These are phyloP conservation scores for Clitarchus hookeri DNA, from an alignment of 2,888 invertebrate genomes.

Conservation along the genomic window DNA sequence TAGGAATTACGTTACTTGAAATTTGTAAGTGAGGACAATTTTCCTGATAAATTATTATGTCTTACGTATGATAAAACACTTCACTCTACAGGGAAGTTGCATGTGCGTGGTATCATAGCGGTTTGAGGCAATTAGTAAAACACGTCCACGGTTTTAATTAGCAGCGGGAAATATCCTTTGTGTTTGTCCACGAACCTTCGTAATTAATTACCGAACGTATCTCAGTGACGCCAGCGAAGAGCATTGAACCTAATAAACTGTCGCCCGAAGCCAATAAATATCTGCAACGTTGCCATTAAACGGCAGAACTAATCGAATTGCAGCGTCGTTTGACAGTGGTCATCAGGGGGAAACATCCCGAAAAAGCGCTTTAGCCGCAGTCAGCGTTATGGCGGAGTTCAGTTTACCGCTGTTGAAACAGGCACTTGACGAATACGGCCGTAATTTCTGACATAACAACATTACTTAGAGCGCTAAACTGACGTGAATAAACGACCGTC, in stretches of 20 bases:
- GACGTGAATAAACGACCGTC: not conserved
- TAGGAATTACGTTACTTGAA: too few species aligned
- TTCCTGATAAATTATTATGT: too few species aligned
- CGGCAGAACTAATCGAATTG: not conserved
- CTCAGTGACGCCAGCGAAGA: not conserved
- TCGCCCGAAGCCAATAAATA: slow-evolving; percentile 8
- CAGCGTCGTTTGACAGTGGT: not conserved
- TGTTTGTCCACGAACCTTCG: not conserved
- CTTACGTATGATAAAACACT: too few species aligned
- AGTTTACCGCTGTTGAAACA: not conserved
- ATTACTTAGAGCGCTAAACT: not conserved
- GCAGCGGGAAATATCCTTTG: not conserved
- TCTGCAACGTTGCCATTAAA: not conserved
- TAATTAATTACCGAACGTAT: not conserved
- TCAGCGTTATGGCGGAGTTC: not conserved
- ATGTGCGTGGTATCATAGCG: not conserved
- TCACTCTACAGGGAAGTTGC: not conserved
- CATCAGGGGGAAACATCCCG: not conserved
- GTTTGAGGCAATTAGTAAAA: not conserved
- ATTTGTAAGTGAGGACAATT: too few species aligned
- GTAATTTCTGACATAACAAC: not conserved
- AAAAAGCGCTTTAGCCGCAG: not conserved
- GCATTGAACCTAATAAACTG: not conserved
- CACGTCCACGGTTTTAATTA: not conserved
- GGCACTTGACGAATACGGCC: not conserved